Evolutionary conservation across 2,797 vertebrate genomes (phyloP).

Genomic region (Sebastes flavidus): DNA sequence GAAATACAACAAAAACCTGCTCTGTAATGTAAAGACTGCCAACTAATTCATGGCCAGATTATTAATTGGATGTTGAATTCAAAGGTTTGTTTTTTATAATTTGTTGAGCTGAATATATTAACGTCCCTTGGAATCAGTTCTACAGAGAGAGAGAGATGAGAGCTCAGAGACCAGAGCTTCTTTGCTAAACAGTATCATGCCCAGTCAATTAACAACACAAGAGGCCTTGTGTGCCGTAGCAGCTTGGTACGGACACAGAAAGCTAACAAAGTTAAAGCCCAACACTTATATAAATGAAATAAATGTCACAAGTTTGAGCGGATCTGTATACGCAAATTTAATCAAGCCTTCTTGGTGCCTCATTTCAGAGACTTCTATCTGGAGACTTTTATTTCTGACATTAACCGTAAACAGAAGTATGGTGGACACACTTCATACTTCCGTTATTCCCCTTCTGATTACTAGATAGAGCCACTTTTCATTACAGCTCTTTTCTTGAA

Average conservation of each 20-base stretch:
- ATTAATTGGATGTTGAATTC: conserved; percentile 10
- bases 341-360: conserved; percentile 48
- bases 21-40: neutral
- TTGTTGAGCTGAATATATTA: neutral
- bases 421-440: neutral
- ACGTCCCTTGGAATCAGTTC: neutral
- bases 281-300: conserved; percentile 61
- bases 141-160: neutral
- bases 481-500: neutral
- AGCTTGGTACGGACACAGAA: conserved; percentile 37
- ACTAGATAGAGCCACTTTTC: neutral
- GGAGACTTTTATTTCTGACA: neutral
- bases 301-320: conserved; percentile 75
- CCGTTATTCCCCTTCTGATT: neutral
- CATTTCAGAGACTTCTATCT: neutral
- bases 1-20: neutral
- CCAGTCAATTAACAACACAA: conserved; percentile 71
- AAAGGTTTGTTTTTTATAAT: neutral
- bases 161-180: conserved; percentile 1
- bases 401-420: neutral
- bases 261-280: conserved; percentile 61
- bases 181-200: conserved; percentile 72
- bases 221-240: conserved; percentile 45
- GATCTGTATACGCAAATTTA: conserved; percentile 57
- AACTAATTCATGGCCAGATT: neutral